Base-by-base conservation (phyloP, 2,888 invertebrate genomes). In the Coelogynopora nodosa region DNA sequence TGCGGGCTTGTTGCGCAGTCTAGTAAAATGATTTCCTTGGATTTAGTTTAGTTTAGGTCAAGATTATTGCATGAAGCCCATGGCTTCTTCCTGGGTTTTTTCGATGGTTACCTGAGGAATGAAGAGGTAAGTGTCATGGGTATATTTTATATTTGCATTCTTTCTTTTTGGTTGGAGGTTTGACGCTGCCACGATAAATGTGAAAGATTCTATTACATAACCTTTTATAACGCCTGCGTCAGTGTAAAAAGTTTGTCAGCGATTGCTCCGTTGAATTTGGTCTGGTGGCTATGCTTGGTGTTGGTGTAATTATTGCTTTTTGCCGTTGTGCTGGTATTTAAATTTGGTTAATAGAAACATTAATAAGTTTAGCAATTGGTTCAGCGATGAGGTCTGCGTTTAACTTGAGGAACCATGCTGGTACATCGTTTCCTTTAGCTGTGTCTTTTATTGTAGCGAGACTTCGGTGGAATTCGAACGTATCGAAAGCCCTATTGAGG, bases 251-350 rank as follows among this genome's bases (percentile, higher is more conserved):
- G 49, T 49, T 49, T 49, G 49, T 49, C 49, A 49, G 49, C 5
- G 49, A 49, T 49, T 49, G 49, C 49, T 18, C 49, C 49, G 49
- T 49, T 49, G 49, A 49, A 49, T 49, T 49, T 49, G 49, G 49
- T 49, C 18, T 49, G 18, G 49, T 49, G 18, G 49, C 49, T 49
- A 49, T 18, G 49, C 18, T 49, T 49, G 49, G n/a, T n/a, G n/a
- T 74, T 74, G 74, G 74, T 74, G 74, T 74, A 23, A 74, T 74
- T 74, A 74, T 74, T 74, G 74, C 74, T n/a, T 74, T 74, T 74
- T 74, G 74, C 74, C 74, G 23, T 74, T 74, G 74, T n/a, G 74
- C 74, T 74, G 74, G 23, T 74, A 74, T 74, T 74, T 74, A n/a
- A 23, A 26, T 74, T 74, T 74, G 74, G 74, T 74, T 74, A 23